phyloP scores from a whole-genome alignment of 1,140 invertebrate genomes.

The Papilio glaucus region DNA sequence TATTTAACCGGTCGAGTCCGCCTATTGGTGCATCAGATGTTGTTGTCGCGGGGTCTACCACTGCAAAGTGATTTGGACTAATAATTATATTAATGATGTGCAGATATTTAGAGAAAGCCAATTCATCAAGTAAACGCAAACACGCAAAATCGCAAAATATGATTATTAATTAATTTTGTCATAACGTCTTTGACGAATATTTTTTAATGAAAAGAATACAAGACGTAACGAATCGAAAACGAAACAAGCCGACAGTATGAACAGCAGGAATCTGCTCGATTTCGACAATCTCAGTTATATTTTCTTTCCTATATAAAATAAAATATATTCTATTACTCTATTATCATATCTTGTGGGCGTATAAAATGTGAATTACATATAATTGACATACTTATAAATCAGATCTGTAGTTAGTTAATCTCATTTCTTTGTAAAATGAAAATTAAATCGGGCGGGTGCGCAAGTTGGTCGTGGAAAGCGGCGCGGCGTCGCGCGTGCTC shows the following conservation, averaged over 20 bases:
- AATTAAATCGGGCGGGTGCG: constrained; percentile 33
- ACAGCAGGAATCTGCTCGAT: too few species aligned
- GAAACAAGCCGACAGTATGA: too few species aligned
- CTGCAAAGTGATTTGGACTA: too few species aligned
- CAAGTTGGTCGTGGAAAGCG: constrained; percentile 47
- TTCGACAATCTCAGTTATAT: too few species aligned
- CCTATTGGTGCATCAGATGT: not conserved
- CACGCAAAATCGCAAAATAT: not conserved
- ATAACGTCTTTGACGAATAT: not conserved
- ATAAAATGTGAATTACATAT: not conserved
- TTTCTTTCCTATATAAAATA: too few species aligned
- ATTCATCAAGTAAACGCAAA: constrained; percentile 7
- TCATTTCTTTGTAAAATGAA: constrained; percentile 34
- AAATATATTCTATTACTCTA: not conserved
- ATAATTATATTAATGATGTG: not conserved
- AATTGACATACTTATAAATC: not conserved
- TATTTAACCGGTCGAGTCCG: too few species aligned
- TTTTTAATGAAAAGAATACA: too few species aligned
- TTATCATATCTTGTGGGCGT: not conserved
- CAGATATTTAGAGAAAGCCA: constrained; percentile 6
- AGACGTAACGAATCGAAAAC: too few species aligned
- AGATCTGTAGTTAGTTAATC: constrained; percentile 9
- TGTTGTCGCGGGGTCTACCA: too few species aligned
- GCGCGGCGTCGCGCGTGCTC: constrained; percentile 31
- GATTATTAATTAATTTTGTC: not conserved